Evolutionary conservation across 2,797 vertebrate species (phyloP), one percentile per base, ranked within the genome.

Genomic region (Coracias cyanogaster): DNA sequence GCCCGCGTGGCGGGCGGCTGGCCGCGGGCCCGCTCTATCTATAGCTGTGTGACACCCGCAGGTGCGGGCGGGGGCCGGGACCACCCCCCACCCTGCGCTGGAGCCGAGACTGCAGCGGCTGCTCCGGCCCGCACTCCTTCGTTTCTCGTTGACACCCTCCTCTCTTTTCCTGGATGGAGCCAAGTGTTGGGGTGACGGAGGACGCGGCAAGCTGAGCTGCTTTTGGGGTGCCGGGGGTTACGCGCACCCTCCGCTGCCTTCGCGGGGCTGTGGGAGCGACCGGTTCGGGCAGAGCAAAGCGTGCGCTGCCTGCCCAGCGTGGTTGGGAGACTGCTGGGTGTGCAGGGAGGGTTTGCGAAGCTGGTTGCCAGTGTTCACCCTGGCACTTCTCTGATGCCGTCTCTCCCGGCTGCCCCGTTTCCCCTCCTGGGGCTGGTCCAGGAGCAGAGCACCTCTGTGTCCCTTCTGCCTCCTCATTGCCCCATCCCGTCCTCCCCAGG

Each of bases 11-110:
- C 25, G 49, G 25, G 13, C 10, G 25, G 12, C 49, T 51, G 54
- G 31, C 54, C 31, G 19, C 7, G 6, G 9, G 7, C 54, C 54
- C 54, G 28, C 29, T 31, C 29, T 31, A 31, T 19, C 10, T 54
- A 67, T 25, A 92, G 90, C 52, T 92, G 95, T 82, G 70, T 95
- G 96, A 96, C 95, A 83, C 49, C 69, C 54, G 20, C 96, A 96
- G 84, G 94, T 95, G 96, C 93, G 82, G 12, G 61, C 45, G 1
- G 48, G 73, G 79, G 51, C 16, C 48, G 67, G 70, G 86, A 79
- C 92, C 87, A 21, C 82, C 74, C 33, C 62, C 89, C 85, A 14
- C 58, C 93, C 49, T 10, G 76, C 61, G 41, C 41, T 25, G 80
- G 79, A 3, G 35, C 15, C 5, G 79, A 46, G 66, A 65, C 94